phyloP scores from a whole-genome alignment of 2,888 invertebrate species.

The Leucoma salicis region DNA sequence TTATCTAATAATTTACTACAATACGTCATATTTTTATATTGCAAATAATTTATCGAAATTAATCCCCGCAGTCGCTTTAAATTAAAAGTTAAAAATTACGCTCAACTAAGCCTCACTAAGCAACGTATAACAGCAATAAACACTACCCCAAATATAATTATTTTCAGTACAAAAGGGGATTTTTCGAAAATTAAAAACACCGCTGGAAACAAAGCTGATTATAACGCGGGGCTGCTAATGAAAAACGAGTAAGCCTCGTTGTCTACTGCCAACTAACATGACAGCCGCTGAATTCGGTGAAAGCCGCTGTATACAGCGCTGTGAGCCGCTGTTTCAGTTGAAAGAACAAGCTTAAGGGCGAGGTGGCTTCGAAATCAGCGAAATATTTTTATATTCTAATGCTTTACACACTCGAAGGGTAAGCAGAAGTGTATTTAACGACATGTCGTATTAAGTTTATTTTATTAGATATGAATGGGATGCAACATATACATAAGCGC shows the following conservation, averaged over 20 bases:
- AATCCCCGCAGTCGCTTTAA: not conserved
- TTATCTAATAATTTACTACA: too few species aligned
- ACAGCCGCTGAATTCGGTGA: slow-evolving; percentile 13
- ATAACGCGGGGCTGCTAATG: slow-evolving; percentile 20
- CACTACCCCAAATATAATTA: slow-evolving; percentile 12
- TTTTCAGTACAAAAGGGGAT: slow-evolving; percentile 18
- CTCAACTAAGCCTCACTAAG: slow-evolving; percentile 1
- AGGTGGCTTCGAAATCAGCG: not conserved
- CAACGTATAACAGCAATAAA: slow-evolving; percentile 17
- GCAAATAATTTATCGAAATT: too few species aligned
- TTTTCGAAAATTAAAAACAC: slow-evolving; percentile 31
- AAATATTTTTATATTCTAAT: not conserved
- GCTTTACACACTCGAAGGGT: too few species aligned
- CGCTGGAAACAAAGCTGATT: slow-evolving; percentile 20
- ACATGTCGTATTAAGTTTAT: too few species aligned
- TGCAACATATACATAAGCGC: too few species aligned
- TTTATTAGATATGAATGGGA: too few species aligned
- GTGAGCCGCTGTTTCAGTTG: slow-evolving; percentile 12
- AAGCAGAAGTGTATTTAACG: too few species aligned
- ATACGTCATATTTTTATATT: too few species aligned
- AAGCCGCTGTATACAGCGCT: slow-evolving; percentile 6
- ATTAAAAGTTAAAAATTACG: not conserved
- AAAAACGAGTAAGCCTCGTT: slow-evolving; percentile 17
- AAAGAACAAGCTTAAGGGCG: slow-evolving; percentile 14
- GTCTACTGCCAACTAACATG: slow-evolving; percentile 13